Conservation (phyloP, 2,113 vertebrate genomes). For the Zapornia atra region DNA sequence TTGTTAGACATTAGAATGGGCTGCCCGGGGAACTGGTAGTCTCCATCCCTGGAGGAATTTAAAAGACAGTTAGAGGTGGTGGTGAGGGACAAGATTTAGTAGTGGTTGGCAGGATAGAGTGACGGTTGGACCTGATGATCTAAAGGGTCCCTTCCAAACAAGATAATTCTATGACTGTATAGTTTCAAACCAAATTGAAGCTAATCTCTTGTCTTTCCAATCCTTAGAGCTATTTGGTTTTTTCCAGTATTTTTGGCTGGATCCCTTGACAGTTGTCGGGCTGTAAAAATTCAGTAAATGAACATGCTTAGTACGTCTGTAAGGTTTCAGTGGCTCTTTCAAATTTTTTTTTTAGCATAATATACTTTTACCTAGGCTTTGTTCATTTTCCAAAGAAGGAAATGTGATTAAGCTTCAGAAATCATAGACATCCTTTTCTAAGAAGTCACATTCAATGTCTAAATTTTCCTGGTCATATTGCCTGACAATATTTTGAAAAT, state of each 20-base stretch:
- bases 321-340: background rate
- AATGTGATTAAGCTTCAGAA: background rate
- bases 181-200: slow-evolving; percentile 29
- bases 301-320: background rate
- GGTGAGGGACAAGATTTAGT: too few relatives aligned
- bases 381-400: background rate
- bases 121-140: too few relatives aligned
- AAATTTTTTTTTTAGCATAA: background rate
- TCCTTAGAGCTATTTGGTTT: background rate
- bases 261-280: slow-evolving; percentile 28
- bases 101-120: too few relatives aligned
- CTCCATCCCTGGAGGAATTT: too few relatives aligned
- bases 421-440: background rate
- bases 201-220: slow-evolving; percentile 25
- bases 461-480: background rate
- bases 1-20: too few relatives aligned
- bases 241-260: slow-evolving; percentile 40
- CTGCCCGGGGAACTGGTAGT: too few relatives aligned
- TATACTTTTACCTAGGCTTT: background rate
- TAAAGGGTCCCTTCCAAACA: too few relatives aligned
- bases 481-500: background rate
- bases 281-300: slow-evolving; percentile 4
- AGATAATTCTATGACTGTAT: background rate
- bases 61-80: too few relatives aligned
- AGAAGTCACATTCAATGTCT: background rate